phyloP scores from a whole-genome alignment of 2,888 invertebrate species.

The Onchidella celtica region DNA sequence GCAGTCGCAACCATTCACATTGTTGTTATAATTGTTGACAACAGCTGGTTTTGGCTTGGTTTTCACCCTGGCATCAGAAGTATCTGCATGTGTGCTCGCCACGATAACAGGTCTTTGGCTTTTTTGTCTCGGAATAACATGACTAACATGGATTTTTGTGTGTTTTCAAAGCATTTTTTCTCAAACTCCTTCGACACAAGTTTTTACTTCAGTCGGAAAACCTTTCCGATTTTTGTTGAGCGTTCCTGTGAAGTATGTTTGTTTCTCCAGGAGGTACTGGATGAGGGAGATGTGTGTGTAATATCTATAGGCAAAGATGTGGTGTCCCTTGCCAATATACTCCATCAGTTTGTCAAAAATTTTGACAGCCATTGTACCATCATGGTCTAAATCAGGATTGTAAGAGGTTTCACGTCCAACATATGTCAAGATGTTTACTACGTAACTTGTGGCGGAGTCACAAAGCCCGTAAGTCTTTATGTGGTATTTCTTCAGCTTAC shows the following conservation, averaged over 20 bases:
- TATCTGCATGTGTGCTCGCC: not conserved
- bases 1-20: constrained; percentile 6
- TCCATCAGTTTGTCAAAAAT: not conserved
- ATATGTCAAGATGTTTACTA: no score
- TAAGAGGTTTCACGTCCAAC: no score
- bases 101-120: constrained; percentile 8
- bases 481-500: no score
- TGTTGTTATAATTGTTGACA: not conserved
- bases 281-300: not conserved
- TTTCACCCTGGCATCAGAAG: no score
- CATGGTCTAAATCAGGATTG: no score
- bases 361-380: no score
- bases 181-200: not conserved
- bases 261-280: not conserved
- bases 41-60: no score
- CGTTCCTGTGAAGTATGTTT: no score
- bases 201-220: not conserved
- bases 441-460: no score
- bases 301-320: not conserved
- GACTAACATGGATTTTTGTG: not conserved
- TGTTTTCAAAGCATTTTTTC: not conserved
- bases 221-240: not conserved
- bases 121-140: constrained; percentile 13
- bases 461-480: no score
- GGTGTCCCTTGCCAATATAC: not conserved